phyloP scores from a whole-genome alignment of 1,140 invertebrate species.

The Brachystomella parvula region DNA sequence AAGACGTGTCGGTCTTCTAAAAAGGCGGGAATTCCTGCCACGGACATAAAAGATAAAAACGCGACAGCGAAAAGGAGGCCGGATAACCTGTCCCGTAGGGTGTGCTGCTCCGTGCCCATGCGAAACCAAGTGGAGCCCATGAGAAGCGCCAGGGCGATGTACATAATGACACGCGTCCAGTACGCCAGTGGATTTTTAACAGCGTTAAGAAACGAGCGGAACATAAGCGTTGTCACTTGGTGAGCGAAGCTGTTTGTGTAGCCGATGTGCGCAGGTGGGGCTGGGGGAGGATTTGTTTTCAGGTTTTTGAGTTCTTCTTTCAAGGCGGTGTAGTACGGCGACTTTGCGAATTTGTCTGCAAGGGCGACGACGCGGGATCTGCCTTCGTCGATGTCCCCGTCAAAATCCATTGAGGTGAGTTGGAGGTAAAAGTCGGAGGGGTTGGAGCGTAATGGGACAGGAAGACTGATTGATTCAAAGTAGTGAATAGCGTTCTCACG shows the following conservation, averaged over 20 bases:
- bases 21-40: slow-evolving; percentile 5
- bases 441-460: background rate
- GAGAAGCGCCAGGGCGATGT: background rate
- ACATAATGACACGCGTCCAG: slow-evolving; percentile 3
- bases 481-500: background rate
- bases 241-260: background rate
- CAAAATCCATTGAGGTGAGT: background rate
- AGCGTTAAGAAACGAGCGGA: slow-evolving; percentile 1
- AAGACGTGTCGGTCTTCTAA: slow-evolving; percentile 6
- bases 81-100: background rate
- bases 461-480: slow-evolving; percentile 2
- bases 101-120: background rate
- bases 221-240: background rate
- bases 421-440: background rate
- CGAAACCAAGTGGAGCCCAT: background rate
- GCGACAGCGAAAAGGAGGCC: background rate
- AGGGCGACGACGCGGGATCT: background rate
- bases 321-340: background rate
- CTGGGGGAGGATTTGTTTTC: background rate
- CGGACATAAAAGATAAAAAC: slow-evolving; percentile 4
- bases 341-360: background rate
- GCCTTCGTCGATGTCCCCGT: background rate
- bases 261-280: background rate
- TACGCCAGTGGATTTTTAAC: slow-evolving; percentile 8
- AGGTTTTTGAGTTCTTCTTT: background rate